Conservation (phyloP, 2,888 invertebrate genomes). For the Blastobasis lacticolella region DNA sequence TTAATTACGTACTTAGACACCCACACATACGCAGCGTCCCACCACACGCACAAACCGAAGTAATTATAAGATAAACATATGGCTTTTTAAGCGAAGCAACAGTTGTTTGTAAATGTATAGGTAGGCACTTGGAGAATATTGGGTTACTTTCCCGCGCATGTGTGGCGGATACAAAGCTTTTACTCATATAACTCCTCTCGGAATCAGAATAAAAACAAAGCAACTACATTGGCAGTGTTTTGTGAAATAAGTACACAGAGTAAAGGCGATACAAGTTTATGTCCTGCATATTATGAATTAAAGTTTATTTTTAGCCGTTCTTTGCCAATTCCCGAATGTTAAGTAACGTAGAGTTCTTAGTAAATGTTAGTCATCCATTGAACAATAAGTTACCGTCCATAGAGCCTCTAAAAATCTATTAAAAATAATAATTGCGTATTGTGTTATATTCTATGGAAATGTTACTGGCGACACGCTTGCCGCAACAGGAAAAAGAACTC, state of each 20-base stretch:
- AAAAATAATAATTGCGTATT: conserved; percentile 51
- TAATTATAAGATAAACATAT: conserved; percentile 65
- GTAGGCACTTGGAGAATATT: conserved; percentile 33
- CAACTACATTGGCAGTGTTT: too few species aligned
- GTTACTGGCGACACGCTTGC: conserved; percentile 41
- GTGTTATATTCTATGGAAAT: conserved; percentile 47
- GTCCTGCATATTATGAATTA: too few species aligned
- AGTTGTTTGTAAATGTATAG: conserved; percentile 30
- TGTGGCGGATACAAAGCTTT: conserved; percentile 11
- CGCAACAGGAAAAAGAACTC: conserved; percentile 60
- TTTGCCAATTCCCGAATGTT: too few species aligned
- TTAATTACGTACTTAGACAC: conserved; percentile 63
- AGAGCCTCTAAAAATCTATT: conserved; percentile 32
- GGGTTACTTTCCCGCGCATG: conserved; percentile 36
- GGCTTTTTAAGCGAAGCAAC: conserved; percentile 48
- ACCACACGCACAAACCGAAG: conserved; percentile 27
- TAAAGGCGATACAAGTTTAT: too few species aligned
- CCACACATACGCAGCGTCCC: conserved; percentile 35
- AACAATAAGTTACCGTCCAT: conserved; percentile 9
- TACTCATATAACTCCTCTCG: conserved; percentile 5
- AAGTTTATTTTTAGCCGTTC: too few species aligned
- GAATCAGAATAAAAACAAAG: background rate
- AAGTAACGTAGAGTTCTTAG: background rate
- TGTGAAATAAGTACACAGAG: too few species aligned
- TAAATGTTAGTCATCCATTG: background rate